These are phyloP conservation scores for Microctenopoma steveboyesi DNA, from an alignment of 2,797 vertebrate species.

Conservation along the genomic window DNA sequence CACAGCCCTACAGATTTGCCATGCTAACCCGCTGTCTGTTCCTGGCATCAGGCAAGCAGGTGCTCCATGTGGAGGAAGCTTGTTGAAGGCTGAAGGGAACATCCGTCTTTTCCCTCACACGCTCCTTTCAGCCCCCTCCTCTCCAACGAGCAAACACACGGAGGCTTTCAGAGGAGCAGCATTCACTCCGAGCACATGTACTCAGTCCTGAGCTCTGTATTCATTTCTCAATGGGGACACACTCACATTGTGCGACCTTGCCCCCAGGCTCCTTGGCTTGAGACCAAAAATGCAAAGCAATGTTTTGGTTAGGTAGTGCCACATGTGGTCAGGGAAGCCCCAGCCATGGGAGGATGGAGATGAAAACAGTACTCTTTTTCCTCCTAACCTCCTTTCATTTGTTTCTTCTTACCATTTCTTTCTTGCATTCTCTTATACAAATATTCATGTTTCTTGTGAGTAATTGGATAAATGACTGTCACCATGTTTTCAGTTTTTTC, in stretches of 20 bases:
- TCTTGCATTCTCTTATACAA: not conserved
- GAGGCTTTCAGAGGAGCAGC: constrained; percentile 40
- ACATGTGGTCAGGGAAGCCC: constrained; percentile 56
- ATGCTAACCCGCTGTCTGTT: constrained; percentile 43
- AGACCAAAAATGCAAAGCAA: constrained; percentile 71
- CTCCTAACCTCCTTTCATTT: not conserved
- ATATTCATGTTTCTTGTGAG: not conserved
- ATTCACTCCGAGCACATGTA: constrained; percentile 35
- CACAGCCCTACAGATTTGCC: constrained; percentile 58
- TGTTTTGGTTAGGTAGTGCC: constrained; percentile 69
- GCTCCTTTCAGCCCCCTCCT: constrained; percentile 31
- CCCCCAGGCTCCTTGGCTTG: constrained; percentile 48
- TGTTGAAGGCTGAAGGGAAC: constrained; percentile 59
- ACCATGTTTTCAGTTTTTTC: constrained; percentile 3
- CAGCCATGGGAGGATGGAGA: constrained; percentile 1
- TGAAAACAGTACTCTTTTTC: not conserved
- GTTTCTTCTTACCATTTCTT: not conserved
- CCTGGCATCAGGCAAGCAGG: constrained; percentile 65
- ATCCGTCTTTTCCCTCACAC: constrained; percentile 54
- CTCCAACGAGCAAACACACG: constrained; percentile 40
- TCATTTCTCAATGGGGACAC: constrained; percentile 51
- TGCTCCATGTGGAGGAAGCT: constrained; percentile 68
- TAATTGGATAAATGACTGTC: not conserved
- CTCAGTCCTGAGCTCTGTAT: constrained; percentile 24
- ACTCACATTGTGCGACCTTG: constrained; percentile 8